Conservation (phyloP, 2,888 invertebrate species). For the Brachyptera putata region DNA sequence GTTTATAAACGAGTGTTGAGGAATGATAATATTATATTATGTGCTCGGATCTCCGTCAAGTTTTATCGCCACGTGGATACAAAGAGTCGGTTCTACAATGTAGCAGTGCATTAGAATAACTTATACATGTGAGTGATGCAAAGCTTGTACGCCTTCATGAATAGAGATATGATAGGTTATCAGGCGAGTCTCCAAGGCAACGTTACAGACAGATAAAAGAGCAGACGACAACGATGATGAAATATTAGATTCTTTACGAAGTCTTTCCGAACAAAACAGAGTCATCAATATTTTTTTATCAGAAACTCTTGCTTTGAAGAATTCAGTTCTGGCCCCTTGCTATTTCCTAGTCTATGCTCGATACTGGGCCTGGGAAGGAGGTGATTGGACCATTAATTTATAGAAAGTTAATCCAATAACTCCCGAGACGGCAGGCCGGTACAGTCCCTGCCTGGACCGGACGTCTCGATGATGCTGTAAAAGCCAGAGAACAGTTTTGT, state of each 20-base stretch:
- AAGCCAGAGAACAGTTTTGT: background rate
- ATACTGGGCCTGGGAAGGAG: background rate
- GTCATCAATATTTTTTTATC: constrained; percentile 29
- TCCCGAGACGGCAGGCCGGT: background rate
- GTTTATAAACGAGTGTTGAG: too few relatives aligned
- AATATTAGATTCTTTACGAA: constrained; percentile 17
- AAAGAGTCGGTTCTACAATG: too few relatives aligned
- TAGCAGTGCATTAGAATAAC: too few relatives aligned
- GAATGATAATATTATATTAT: too few relatives aligned
- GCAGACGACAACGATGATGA: constrained; percentile 17
- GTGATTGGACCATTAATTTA: constrained; percentile 30
- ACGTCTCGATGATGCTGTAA: background rate
- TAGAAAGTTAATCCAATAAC: constrained; percentile 20
- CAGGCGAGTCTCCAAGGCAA: too few relatives aligned
- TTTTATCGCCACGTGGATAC: too few relatives aligned
- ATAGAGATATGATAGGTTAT: background rate
- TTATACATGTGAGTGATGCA: too few relatives aligned
- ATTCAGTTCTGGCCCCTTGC: background rate
- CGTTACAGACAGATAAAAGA: background rate
- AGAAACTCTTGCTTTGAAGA: constrained; percentile 2
- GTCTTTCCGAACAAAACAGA: constrained; percentile 25
- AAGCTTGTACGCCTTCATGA: background rate
- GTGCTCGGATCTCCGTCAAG: too few relatives aligned
- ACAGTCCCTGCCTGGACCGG: background rate
- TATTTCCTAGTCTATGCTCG: constrained; percentile 1